phyloP scores from a whole-genome alignment of 2,888 invertebrate species.

The Tenthredo mesomela region DNA sequence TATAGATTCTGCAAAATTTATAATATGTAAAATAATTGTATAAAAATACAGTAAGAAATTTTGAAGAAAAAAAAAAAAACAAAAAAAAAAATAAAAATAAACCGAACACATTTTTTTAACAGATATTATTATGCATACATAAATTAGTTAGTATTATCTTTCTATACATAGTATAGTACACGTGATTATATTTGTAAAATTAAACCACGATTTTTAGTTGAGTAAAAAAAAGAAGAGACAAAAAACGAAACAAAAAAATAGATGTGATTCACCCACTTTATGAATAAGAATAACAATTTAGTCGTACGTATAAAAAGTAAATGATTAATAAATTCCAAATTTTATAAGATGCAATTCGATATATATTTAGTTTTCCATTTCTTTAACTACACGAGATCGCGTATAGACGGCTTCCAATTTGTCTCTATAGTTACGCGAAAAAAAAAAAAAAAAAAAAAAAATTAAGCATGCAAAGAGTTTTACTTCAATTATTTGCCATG shows the following conservation, averaged over 20 bases:
- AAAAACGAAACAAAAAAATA: background rate
- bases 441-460: background rate
- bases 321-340: background rate
- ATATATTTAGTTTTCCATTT: background rate
- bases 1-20: background rate
- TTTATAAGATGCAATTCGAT: background rate
- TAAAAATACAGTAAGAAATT: slow-evolving; percentile 10
- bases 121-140: background rate
- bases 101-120: background rate
- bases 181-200: background rate
- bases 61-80: background rate
- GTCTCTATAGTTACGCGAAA: too few species aligned
- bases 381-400: background rate
- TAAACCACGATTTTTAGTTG: background rate
- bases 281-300: background rate
- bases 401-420: background rate
- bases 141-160: background rate
- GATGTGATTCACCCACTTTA: background rate
- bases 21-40: slow-evolving; percentile 39
- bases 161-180: background rate
- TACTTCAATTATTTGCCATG: background rate
- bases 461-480: background rate
- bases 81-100: background rate
- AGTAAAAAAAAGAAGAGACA: background rate
- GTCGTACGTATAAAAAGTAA: background rate